Evolutionary conservation across 2,888 invertebrate species (phyloP).

Genomic region (Leptarthrus brevirostris): DNA sequence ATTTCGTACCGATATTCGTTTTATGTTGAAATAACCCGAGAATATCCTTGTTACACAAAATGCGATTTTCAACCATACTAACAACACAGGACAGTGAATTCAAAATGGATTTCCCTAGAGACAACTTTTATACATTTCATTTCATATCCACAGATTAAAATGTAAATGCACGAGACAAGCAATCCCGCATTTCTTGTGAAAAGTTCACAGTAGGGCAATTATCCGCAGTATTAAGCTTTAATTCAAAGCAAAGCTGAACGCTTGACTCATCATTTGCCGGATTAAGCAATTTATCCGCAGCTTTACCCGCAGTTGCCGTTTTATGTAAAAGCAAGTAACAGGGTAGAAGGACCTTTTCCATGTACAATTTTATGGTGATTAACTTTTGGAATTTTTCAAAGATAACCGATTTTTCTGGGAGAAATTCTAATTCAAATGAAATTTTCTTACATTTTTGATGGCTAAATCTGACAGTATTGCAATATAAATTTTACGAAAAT

Average conservation of each 20-base stretch:
- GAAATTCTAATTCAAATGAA: too few relatives aligned
- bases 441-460: too few relatives aligned
- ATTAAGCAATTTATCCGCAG: slow-evolving; percentile 45
- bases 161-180: slow-evolving; percentile 33
- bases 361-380: background rate
- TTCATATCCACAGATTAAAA: slow-evolving; percentile 39
- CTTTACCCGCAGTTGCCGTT: slow-evolving; percentile 6
- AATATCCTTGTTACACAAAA: too few relatives aligned
- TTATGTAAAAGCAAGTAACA: slow-evolving; percentile 1
- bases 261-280: slow-evolving; percentile 40
- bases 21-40: too few relatives aligned
- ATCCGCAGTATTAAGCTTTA: slow-evolving; percentile 43
- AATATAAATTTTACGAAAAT: too few relatives aligned
- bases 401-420: background rate
- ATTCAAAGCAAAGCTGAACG: slow-evolving; percentile 20
- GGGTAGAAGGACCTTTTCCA: background rate
- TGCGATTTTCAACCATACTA: too few relatives aligned
- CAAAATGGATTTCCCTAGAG: background rate
- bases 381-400: background rate
- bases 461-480: too few relatives aligned
- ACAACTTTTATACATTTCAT: slow-evolving; percentile 7
- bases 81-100: too few relatives aligned
- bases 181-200: background rate
- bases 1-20: too few relatives aligned
- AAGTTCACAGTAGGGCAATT: slow-evolving; percentile 38